Evolutionary conservation across 2,888 invertebrate genomes (phyloP).

Genomic region (Gymnosoma rotundatum): DNA sequence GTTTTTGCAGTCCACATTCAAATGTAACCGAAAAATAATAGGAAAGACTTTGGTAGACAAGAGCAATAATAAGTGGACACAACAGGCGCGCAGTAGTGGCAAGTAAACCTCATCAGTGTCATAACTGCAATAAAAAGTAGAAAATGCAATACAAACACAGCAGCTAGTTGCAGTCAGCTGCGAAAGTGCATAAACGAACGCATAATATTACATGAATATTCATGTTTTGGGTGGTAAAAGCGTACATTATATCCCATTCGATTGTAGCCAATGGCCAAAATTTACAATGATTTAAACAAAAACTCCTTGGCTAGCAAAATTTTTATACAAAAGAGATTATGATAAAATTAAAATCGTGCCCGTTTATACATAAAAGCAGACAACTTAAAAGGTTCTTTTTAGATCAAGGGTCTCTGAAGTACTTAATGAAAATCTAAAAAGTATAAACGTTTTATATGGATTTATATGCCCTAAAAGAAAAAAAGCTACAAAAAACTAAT

Average conservation of each 20-base stretch:
- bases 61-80: conserved; percentile 32
- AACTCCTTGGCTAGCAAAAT: conserved; percentile 10
- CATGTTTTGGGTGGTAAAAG: conserved; percentile 54
- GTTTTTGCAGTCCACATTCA: conserved; percentile 17
- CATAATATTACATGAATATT: conserved; percentile 31
- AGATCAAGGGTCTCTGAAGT: no score
- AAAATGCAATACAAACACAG: conserved; percentile 11
- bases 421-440: no score
- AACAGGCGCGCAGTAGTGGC: neutral
- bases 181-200: conserved; percentile 19
- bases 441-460: no score
- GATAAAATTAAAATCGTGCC: neutral
- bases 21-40: conserved; percentile 25
- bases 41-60: conserved; percentile 14
- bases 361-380: neutral
- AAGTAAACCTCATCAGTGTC: conserved; percentile 56
- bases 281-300: conserved; percentile 17
- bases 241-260: conserved; percentile 36
- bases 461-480: no score
- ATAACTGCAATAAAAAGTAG: conserved; percentile 38
- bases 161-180: conserved; percentile 32
- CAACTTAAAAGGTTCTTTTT: neutral
- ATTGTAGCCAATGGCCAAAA: conserved; percentile 20
- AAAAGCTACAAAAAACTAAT: no score
- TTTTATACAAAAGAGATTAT: neutral